Evolutionary conservation across 2,797 vertebrate genomes (phyloP).

Genomic region (Petrocephalus schoutedeni): DNA sequence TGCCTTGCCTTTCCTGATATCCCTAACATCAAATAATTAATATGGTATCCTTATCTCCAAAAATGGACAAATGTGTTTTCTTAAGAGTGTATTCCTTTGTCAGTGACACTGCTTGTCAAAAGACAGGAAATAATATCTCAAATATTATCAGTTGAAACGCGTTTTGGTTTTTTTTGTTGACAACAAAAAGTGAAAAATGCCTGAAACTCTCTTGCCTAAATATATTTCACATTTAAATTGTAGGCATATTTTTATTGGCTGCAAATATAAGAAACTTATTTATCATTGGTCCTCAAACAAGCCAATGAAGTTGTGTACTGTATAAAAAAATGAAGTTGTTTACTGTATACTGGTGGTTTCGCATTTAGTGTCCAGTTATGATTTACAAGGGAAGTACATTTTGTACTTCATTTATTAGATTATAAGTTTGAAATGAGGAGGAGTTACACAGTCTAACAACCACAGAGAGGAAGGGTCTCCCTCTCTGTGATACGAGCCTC

Average conservation of each 20-base stretch:
- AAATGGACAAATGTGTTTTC: too few relatives aligned
- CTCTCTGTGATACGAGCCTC: background rate
- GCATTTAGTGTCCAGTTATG: background rate
- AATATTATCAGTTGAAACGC: background rate
- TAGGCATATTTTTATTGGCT: background rate
- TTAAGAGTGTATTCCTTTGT: background rate
- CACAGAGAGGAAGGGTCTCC: background rate
- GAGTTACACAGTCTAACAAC: background rate
- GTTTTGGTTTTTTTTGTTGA: background rate
- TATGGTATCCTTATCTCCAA: too few relatives aligned
- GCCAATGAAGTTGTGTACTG: background rate
- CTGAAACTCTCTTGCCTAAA: background rate
- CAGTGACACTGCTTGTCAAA: background rate
- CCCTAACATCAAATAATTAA: background rate
- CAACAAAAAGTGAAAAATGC: background rate
- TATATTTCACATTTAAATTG: background rate
- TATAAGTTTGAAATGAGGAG: background rate
- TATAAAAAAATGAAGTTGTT: background rate
- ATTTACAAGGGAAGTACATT: background rate
- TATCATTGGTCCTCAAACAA: background rate
- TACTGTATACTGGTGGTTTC: background rate
- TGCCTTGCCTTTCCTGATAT: background rate
- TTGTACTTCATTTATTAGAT: background rate
- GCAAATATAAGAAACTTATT: background rate
- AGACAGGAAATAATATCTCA: background rate